A percentile compares a stretch with the other conserved stretches of the same genome.
These are phyloP conservation scores for Sycophila texana DNA, from an alignment of 2,888 invertebrate species.

Conservation along the genomic window DNA sequence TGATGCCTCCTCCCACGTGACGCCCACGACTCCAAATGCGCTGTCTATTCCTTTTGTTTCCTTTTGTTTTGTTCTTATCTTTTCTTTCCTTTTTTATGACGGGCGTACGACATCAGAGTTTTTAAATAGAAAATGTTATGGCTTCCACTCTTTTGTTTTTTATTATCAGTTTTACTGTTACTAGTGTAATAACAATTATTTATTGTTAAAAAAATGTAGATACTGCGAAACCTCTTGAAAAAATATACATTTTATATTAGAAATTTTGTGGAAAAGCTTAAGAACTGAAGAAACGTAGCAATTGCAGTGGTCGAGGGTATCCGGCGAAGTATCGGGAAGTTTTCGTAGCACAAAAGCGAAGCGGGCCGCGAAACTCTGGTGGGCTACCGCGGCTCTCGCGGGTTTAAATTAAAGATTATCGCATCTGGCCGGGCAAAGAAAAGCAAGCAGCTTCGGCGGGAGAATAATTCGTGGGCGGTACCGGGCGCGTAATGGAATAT, in stretches of 20 bases:
- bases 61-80: not conserved
- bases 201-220: no score
- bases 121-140: slow-evolving; percentile 23
- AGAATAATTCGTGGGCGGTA: slow-evolving; percentile 63
- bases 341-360: slow-evolving; percentile 27
- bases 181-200: not conserved
- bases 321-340: no score
- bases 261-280: no score
- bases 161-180: not conserved
- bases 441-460: slow-evolving; percentile 11
- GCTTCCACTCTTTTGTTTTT: slow-evolving; percentile 20
- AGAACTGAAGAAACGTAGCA: no score
- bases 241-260: no score
- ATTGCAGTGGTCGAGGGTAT: no score
- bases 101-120: not conserved
- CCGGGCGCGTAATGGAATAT: slow-evolving; percentile 72
- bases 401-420: slow-evolving; percentile 54
- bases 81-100: slow-evolving; percentile 16
- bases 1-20: not conserved
- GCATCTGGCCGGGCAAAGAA: slow-evolving; percentile 46
- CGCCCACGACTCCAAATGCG: not conserved
- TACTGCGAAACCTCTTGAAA: no score
- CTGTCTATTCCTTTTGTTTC: not conserved
- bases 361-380: not conserved
- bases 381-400: slow-evolving; percentile 7